Conservation (phyloP, 2,797 vertebrate species). For the Microtus agrestis region DNA sequence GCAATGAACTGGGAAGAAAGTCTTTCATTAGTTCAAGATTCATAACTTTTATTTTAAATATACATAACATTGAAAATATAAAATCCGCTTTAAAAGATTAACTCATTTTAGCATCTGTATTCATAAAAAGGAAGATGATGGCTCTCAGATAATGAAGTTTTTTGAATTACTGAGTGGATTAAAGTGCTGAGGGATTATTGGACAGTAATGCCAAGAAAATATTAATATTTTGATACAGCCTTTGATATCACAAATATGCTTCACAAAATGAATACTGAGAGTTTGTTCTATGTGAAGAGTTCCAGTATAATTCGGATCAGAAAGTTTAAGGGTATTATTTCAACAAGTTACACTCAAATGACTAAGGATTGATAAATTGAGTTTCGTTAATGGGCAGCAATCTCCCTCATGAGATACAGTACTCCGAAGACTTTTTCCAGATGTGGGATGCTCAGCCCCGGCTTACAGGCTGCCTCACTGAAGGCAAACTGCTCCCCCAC, state of each 20-base stretch:
- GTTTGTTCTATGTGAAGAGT: slow-evolving; percentile 14
- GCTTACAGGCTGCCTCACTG: slow-evolving; percentile 1
- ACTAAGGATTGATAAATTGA: slow-evolving; percentile 55
- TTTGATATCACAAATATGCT: slow-evolving; percentile 70
- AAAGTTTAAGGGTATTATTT: slow-evolving; percentile 69
- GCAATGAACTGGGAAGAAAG: slow-evolving; percentile 73
- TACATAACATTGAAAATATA: slow-evolving; percentile 72
- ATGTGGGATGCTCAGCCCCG: slow-evolving; percentile 42
- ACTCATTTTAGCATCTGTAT: slow-evolving; percentile 63
- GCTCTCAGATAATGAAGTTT: slow-evolving; percentile 78
- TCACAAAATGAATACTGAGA: slow-evolving; percentile 49
- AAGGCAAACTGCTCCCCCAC: background rate
- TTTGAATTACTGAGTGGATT: slow-evolving; percentile 65
- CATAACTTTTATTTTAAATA: slow-evolving; percentile 74
- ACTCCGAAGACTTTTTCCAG: slow-evolving; percentile 47
- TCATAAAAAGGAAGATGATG: slow-evolving; percentile 75
- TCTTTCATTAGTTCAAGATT: slow-evolving; percentile 73
- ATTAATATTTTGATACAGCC: slow-evolving; percentile 75
- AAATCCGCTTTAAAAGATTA: slow-evolving; percentile 74
- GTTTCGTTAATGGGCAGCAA: slow-evolving; percentile 38
- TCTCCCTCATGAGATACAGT: slow-evolving; percentile 52
- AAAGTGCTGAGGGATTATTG: slow-evolving; percentile 63
- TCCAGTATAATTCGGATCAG: slow-evolving; percentile 57
- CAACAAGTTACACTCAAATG: slow-evolving; percentile 63
- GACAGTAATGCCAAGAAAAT: slow-evolving; percentile 67